Conservation (phyloP, 2,888 invertebrate species). For the Epirrhoe alternata region DNA sequence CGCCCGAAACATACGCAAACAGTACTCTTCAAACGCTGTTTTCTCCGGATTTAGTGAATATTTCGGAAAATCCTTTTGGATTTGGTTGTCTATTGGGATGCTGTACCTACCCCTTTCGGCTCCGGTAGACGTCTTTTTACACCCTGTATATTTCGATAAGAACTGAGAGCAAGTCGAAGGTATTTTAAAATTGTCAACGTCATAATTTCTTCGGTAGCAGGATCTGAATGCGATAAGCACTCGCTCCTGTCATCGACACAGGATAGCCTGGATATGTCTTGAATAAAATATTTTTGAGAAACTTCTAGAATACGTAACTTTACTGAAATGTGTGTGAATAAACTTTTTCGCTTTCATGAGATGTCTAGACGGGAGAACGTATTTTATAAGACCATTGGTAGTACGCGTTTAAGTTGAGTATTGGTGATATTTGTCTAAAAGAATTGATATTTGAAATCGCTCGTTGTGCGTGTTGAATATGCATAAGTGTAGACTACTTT, state of each 20-base stretch:
- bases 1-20: too few relatives aligned
- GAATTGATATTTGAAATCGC: constrained; percentile 2
- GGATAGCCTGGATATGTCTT: constrained; percentile 23
- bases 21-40: too few relatives aligned
- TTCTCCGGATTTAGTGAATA: too few relatives aligned
- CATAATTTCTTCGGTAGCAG: constrained; percentile 27
- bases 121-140: too few relatives aligned
- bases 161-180: constrained; percentile 10
- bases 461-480: background rate
- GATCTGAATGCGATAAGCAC: constrained; percentile 31
- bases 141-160: background rate
- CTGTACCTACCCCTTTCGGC: too few relatives aligned
- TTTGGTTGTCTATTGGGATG: too few relatives aligned
- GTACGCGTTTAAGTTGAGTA: constrained; percentile 4
- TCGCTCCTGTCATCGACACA: constrained; percentile 34
- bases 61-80: too few relatives aligned
- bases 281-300: constrained; percentile 25
- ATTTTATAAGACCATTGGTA: background rate
- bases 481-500: too few relatives aligned
- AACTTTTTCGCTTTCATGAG: constrained; percentile 26
- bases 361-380: constrained; percentile 24
- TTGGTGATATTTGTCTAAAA: constrained; percentile 5
- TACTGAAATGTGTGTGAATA: constrained; percentile 16
- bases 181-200: constrained; percentile 19
- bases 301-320: constrained; percentile 19